A percentile compares a stretch with the other conserved stretches of the same genome.
phyloP scores from a whole-genome alignment of 2,888 invertebrate species.

The Xiphydria camelus region DNA sequence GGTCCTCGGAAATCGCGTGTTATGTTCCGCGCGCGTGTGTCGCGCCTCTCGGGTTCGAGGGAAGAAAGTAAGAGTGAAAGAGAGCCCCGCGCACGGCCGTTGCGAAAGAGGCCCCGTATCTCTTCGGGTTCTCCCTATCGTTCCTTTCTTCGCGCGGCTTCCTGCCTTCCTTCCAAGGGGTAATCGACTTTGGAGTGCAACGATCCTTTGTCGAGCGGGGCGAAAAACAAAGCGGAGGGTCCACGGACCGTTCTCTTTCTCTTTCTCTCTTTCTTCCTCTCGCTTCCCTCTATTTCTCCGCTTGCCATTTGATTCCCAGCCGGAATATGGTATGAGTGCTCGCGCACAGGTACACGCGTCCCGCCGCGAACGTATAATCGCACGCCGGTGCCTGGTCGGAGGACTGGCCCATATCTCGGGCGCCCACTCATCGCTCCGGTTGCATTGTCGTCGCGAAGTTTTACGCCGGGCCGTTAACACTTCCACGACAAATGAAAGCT shows the following conservation, averaged over 20 bases:
- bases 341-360: conserved; percentile 2
- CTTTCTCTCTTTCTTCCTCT: conserved; percentile 5
- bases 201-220: no score
- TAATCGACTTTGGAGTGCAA: no score
- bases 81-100: neutral
- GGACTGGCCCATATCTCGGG: conserved; percentile 48
- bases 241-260: no score
- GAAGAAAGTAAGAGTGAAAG: conserved; percentile 22
- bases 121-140: no score
- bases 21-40: conserved; percentile 21
- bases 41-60: conserved; percentile 11
- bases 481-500: conserved; percentile 39
- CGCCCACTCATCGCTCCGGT: conserved; percentile 43
- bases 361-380: conserved; percentile 1
- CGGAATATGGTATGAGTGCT: no score
- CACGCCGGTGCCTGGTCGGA: conserved; percentile 2
- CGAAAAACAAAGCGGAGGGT: no score
- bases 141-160: no score
- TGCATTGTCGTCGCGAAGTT: conserved; percentile 47
- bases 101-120: no score
- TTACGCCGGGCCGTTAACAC: conserved; percentile 50
- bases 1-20: conserved; percentile 34
- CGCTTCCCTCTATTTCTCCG: conserved; percentile 10
- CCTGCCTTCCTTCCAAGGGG: no score
- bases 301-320: no score